Percentiles rank a stretch among this genome's conserved stretches.
phyloP scores from a whole-genome alignment of 1,140 invertebrate species.

The Cyrtorhinus lividipennis region DNA sequence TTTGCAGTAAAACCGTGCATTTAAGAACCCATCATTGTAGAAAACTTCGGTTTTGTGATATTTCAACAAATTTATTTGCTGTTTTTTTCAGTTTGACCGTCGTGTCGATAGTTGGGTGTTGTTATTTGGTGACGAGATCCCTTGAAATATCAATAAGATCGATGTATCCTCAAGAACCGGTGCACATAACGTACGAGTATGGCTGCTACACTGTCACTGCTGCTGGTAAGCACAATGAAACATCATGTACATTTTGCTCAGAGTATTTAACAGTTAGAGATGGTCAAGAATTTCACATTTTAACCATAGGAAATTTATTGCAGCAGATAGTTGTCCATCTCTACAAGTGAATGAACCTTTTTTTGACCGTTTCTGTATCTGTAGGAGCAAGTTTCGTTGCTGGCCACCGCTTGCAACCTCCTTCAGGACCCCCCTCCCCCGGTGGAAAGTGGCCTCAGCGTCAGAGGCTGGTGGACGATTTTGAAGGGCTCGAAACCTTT shows the following conservation, averaged over 20 bases:
- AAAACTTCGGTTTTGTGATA: too few species aligned
- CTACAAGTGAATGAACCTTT: too few species aligned
- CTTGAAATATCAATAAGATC: slow-evolving; percentile 33
- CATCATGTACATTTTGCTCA: background rate
- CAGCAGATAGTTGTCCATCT: too few species aligned
- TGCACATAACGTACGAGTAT: slow-evolving; percentile 38
- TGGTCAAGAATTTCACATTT: too few species aligned
- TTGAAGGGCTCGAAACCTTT: slow-evolving; percentile 27
- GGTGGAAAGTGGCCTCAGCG: background rate
- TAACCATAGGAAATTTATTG: too few species aligned
- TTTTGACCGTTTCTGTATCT: too few species aligned
- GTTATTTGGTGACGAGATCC: slow-evolving; percentile 37
- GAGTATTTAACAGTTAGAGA: too few species aligned
- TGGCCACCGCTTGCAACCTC: slow-evolving; percentile 28
- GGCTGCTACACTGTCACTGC: slow-evolving; percentile 39
- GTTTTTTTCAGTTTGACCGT: slow-evolving; percentile 39
- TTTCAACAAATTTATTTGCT: too few species aligned
- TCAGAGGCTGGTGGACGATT: slow-evolving; percentile 26
- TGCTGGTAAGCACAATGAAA: slow-evolving; percentile 32
- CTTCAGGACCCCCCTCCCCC: slow-evolving; percentile 21
- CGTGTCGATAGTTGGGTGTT: slow-evolving; percentile 37
- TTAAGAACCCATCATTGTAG: too few species aligned
- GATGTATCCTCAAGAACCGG: slow-evolving; percentile 28
- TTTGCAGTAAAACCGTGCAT: too few species aligned
- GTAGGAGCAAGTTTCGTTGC: too few species aligned